phyloP scores from a whole-genome alignment of 2,888 invertebrate species.

The Drosophila histrio region DNA sequence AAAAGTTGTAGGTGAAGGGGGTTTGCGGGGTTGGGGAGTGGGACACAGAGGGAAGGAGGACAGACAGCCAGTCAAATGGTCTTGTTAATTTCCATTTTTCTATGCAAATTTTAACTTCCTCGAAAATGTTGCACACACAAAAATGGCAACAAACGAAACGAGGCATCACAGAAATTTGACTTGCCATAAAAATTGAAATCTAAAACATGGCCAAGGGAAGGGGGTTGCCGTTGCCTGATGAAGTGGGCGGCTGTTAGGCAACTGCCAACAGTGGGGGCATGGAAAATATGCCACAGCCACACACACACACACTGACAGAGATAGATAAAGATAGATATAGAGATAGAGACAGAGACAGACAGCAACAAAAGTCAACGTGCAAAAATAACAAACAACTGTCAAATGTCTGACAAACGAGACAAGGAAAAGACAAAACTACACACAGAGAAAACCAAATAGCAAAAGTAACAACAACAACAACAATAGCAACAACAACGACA shows the following conservation, averaged over 20 bases:
- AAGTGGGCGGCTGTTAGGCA: conserved; percentile 77
- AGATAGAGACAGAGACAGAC: conserved; percentile 7
- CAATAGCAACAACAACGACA: conserved; percentile 7
- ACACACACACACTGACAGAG: conserved; percentile 14
- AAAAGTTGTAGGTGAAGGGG: neutral
- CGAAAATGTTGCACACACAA: conserved; percentile 61
- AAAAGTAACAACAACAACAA: conserved; percentile 27
- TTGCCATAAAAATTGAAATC: conserved; percentile 78
- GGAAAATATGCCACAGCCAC: conserved; percentile 24
- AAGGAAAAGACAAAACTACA: conserved; percentile 76
- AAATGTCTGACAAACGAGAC: conserved; percentile 81
- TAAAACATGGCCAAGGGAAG: conserved; percentile 50
- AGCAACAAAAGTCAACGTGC: conserved; percentile 74
- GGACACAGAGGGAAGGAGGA: neutral
- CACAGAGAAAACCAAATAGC: conserved; percentile 36
- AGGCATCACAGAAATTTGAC: conserved; percentile 74
- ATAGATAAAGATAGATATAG: neutral
- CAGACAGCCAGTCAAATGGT: conserved; percentile 74
- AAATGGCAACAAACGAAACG: conserved; percentile 61
- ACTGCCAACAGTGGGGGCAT: conserved; percentile 40
- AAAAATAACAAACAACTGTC: conserved; percentile 80
- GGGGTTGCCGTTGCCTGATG: conserved; percentile 9
- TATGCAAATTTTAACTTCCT: conserved; percentile 82
- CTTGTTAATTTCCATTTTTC: conserved; percentile 82
- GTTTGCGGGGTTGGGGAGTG: neutral